Conservation (phyloP, 2,113 vertebrate species). For the Pseudorectes ferrugineus region DNA sequence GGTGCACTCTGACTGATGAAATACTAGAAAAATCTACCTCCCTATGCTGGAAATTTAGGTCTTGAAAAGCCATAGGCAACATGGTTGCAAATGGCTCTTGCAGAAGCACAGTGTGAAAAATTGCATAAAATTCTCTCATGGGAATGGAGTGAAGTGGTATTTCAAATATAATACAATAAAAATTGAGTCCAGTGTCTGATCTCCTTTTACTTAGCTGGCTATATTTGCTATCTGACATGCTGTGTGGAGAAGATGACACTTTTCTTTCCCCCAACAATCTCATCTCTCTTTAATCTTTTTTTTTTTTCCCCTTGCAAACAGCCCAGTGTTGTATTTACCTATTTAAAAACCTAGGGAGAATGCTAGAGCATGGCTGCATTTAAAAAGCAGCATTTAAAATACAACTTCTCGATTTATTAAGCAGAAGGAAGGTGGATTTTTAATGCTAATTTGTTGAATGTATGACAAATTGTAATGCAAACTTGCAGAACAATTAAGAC, state of each 20-base stretch:
- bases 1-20: neutral
- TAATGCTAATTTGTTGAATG: neutral
- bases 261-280: neutral
- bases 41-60: neutral
- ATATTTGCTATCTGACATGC: neutral
- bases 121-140: neutral
- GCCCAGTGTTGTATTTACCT: neutral
- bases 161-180: slow-evolving; percentile 25
- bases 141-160: neutral
- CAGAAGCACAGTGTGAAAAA: neutral
- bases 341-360: neutral
- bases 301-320: neutral
- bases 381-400: neutral
- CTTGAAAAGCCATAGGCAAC: neutral
- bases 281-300: neutral
- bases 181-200: slow-evolving; percentile 6
- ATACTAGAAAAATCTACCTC: neutral
- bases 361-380: neutral
- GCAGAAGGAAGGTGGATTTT: neutral
- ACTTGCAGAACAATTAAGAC: slow-evolving; percentile 20
- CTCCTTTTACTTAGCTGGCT: neutral
- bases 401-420: neutral
- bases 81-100: slow-evolving; percentile 1
- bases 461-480: neutral
- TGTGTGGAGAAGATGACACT: neutral